Conservation (phyloP, 2,113 vertebrate species). For the Glaucomys volans region DNA sequence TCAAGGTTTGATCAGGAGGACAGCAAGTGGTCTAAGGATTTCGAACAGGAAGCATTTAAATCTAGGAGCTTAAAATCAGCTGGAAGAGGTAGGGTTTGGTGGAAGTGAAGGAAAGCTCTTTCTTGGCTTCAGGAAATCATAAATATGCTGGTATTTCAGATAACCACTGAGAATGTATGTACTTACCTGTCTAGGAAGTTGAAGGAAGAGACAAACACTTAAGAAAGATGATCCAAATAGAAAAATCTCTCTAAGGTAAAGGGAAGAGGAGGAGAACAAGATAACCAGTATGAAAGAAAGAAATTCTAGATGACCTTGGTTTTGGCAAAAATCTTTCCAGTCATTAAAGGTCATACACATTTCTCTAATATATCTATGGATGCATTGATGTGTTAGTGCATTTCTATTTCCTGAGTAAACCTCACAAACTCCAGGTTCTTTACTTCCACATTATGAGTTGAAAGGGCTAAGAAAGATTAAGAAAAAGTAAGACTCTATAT, state of each 20-base stretch:
- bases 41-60: not conserved
- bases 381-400: conserved; percentile 52
- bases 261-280: conserved; percentile 2
- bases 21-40: not conserved
- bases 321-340: conserved; percentile 66
- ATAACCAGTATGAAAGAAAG: conserved; percentile 62
- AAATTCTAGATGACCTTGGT: conserved; percentile 71
- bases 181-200: conserved; percentile 22
- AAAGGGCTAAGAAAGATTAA: conserved; percentile 76
- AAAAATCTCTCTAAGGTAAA: conserved; percentile 24
- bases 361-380: conserved; percentile 59
- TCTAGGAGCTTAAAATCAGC: not conserved
- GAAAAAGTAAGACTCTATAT: conserved; percentile 69
- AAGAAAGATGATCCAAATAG: conserved; percentile 55
- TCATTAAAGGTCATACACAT: conserved; percentile 29
- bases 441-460: conserved; percentile 62
- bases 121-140: not conserved
- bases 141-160: not conserved
- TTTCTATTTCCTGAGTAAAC: conserved; percentile 62
- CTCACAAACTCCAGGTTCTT: conserved; percentile 57
- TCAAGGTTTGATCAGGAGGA: not conserved
- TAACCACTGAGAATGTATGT: not conserved
- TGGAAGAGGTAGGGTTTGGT: not conserved
- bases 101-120: not conserved
- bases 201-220: not conserved